Evolutionary conservation across 2,888 invertebrate genomes (phyloP).

Genomic region (Pseudococcus viburni): DNA sequence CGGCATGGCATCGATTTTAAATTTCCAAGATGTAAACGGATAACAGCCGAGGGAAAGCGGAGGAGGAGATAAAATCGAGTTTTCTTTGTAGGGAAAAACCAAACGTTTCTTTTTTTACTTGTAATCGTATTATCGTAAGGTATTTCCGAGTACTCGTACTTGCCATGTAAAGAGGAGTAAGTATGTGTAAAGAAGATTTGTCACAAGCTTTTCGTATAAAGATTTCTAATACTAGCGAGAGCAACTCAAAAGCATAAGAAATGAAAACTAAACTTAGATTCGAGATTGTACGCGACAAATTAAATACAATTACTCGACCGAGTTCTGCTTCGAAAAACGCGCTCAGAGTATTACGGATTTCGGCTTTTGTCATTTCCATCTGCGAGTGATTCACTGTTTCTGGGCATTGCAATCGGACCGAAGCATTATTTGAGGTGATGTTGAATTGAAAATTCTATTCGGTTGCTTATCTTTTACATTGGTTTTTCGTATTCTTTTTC

Average conservation of each 20-base stretch:
- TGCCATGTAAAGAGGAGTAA: constrained; percentile 9
- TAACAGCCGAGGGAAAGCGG: neutral
- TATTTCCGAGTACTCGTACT: neutral
- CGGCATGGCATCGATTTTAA: neutral
- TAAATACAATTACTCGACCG: constrained; percentile 32
- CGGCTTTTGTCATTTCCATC: constrained; percentile 4
- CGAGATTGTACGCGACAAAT: constrained; percentile 35
- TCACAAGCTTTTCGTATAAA: neutral
- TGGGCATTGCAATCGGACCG: neutral
- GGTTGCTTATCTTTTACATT: neutral
- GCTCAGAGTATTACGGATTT: constrained; percentile 19
- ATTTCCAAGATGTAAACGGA: neutral
- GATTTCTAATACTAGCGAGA: neutral
- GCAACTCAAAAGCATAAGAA: constrained; percentile 30
- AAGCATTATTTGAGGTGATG: constrained; percentile 9
- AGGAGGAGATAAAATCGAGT: neutral
- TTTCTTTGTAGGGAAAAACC: neutral
- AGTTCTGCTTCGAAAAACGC: constrained; percentile 24
- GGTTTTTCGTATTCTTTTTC: neutral
- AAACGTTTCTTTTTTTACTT: neutral
- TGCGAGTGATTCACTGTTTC: neutral
- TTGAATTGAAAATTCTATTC: constrained; percentile 14
- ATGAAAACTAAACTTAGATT: constrained; percentile 5
- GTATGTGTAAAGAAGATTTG: constrained; percentile 19
- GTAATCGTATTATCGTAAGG: constrained; percentile 30